Percentiles rank a stretch among this genome's conserved stretches.
Conservation (phyloP, 2,797 vertebrate genomes). For the Schizothorax lantsangensis region DNA sequence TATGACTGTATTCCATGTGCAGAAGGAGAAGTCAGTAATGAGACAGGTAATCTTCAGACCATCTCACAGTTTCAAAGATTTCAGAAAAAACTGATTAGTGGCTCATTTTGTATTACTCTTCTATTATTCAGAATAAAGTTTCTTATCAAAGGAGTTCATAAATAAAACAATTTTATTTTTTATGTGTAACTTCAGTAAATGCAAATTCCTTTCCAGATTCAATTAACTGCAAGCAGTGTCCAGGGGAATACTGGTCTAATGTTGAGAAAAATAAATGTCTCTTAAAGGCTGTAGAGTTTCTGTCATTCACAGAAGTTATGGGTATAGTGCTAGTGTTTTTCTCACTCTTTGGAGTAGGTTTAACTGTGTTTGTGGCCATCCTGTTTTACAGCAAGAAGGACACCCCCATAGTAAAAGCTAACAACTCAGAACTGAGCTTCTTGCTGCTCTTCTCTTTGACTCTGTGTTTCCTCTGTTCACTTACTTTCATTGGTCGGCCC, state of each 20-base stretch:
- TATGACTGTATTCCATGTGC: constrained; percentile 76
- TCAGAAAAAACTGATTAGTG: constrained; percentile 45
- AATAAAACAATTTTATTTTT: background rate
- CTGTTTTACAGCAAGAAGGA: constrained; percentile 72
- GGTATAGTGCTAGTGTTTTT: constrained; percentile 70
- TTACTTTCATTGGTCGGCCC: constrained; percentile 75
- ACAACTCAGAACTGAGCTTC: constrained; percentile 79
- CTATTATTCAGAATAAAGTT: background rate
- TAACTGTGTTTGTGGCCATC: constrained; percentile 65
- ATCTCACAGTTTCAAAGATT: constrained; percentile 18
- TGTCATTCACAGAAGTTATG: constrained; percentile 74
- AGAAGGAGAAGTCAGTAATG: constrained; percentile 77
- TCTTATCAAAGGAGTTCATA: background rate
- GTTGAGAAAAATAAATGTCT: constrained; percentile 73
- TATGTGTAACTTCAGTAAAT: constrained; percentile 25
- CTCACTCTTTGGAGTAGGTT: constrained; percentile 70
- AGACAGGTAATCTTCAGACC: constrained; percentile 69
- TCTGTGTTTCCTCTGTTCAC: constrained; percentile 77
- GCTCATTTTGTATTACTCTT: constrained; percentile 50
- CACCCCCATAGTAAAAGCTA: constrained; percentile 75
- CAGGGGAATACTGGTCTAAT: constrained; percentile 78
- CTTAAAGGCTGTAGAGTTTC: constrained; percentile 73
- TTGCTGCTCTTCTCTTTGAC: constrained; percentile 76
- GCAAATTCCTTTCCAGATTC: constrained; percentile 75
- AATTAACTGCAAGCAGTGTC: constrained; percentile 75